Evolutionary conservation across 2,113 vertebrate genomes (phyloP).

Genomic region (Collichthys lucidus): DNA sequence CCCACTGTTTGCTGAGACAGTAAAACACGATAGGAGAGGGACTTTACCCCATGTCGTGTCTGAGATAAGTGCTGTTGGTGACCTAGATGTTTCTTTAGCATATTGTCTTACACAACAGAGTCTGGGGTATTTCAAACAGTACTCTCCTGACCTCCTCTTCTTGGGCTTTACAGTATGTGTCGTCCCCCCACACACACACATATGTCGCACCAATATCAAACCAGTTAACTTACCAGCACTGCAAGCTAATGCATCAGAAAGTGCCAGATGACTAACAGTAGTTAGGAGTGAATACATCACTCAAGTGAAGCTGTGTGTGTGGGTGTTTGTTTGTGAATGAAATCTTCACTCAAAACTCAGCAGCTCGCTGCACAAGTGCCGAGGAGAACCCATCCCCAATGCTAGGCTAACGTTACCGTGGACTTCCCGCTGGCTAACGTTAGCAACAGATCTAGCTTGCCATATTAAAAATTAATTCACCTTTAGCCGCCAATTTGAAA

Average conservation of each 20-base stretch:
- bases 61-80: conserved; percentile 7
- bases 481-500: background rate
- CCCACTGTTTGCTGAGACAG: conserved; percentile 29
- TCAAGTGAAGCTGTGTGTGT: background rate
- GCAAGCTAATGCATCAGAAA: background rate
- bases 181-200: background rate
- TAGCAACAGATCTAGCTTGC: background rate
- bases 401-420: background rate
- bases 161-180: background rate
- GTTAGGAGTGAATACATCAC: too few species aligned
- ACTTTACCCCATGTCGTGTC: background rate
- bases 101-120: background rate
- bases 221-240: background rate
- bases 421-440: conserved; percentile 33
- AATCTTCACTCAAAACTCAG: conserved; percentile 9
- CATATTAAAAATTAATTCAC: background rate
- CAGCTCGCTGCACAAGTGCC: background rate
- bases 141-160: background rate
- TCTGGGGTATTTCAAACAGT: background rate
- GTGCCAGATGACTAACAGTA: background rate
- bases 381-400: conserved; percentile 20
- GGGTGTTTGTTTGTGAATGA: background rate
- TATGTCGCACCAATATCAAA: background rate
- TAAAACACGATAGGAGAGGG: background rate
- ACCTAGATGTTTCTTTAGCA: background rate